Evolutionary conservation across 2,888 invertebrate genomes (phyloP), one percentile per base, ranked within the genome.

Genomic region (Lymantria monacha): DNA sequence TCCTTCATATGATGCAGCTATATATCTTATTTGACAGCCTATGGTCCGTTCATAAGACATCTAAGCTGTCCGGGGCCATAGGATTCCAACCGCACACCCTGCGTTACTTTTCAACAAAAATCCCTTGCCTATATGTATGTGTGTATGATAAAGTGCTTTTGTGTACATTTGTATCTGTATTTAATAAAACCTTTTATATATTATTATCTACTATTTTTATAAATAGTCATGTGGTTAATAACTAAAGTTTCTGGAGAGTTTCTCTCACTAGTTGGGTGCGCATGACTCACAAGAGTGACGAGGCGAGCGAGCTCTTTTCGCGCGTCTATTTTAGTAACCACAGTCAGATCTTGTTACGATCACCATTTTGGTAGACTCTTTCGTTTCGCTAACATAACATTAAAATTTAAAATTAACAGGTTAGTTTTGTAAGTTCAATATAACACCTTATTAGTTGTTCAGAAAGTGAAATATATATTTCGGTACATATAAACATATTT

Each of bases 281-380:
- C 45, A 46, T 76, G 76, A 77, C 55, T 76, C 77, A 76, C 63
- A 33, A 50, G 54, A 65, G 65, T 70, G 70, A 69, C 72, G 71
- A 65, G 51, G 67, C 74, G 53, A 63, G 62, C 63, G 68, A 59
- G 65, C 69, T 66, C 67, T 64, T 70, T 71, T 70, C 74, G 66
- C 67, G 65, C 62, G 61, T 68, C 76, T 82, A 83, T 83, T 83
- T 82, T 65, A 54, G 79, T 71, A 60, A 63, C 59, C 69, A 66
- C 70, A 60, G 78, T 75, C 83, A 81, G 77, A 87, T 89, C 87
- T 83, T 76, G 76, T 89, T 89, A 87, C 89, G 74, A 72, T 72
- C 72, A 69, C 86, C 81, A 79, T 85, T 85, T 88, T 75, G 62
- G 81, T 79, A 70, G 59, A 68, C 69, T 65, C 66, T 65, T 63